Base-by-base conservation (phyloP, 30 jellyfish, hydroid and myxozoan genomes). In the Pelagia noctiluca region DNA sequence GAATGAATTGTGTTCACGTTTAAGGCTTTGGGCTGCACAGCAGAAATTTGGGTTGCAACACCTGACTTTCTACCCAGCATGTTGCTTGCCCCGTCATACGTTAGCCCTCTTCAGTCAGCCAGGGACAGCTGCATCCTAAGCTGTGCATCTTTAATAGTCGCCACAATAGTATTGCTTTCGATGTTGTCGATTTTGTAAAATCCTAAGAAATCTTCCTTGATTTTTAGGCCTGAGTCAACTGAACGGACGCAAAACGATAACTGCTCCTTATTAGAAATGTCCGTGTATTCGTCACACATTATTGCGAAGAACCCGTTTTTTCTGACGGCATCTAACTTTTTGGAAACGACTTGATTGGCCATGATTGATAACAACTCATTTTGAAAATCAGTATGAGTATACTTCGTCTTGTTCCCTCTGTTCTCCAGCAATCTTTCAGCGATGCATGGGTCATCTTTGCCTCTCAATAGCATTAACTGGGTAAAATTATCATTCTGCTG, bases 241-340 rank as follows among this genome's bases (percentile, higher is more conserved):
- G 80, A 76, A 8, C 80, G 76, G 74, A 84, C 24, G 81, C 91
- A 76, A 57, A 86, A 86, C 8, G 82, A 73, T 65, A 76, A 2
- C 61, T 86, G 96, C 63, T 75, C 91, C 62, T 72, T 81, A 53
- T 80, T 89, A 28, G 97, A 71, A 82, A 80, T 82, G 74, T 89
- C 96, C 2, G 90, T 89, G 89, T 89, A 89, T 60, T 89, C 95
- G 77, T 89, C 91, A 49, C 87, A 89, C 66, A 82, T 80, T 18
- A 82, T 30, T 57, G 93, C 47, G 60, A 21, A 82, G 37, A 38
- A 81, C 63, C 35, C 35, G 32, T 81, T 81, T 19, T 76, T 29
- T 33, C 82, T 57, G 18, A 61, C 54, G 24, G 69, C 89, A 12
- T 67, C 36, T 25, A 81, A 69, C 53, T 79, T 31, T 34, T 71